Conservation (phyloP, 2,113 vertebrate genomes). For the Siphamia tubifer region DNA sequence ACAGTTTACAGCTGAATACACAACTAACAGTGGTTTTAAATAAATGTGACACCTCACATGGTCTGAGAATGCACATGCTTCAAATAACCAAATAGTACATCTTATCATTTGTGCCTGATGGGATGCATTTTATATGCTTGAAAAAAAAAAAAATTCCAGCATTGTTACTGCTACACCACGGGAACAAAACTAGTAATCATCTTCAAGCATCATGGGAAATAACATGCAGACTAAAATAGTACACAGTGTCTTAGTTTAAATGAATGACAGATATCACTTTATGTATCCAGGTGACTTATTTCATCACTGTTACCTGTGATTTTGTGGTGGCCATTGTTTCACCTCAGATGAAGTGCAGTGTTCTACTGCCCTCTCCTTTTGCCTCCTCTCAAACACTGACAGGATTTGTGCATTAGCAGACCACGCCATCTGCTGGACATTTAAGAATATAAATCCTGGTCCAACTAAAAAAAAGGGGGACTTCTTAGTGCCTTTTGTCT, state of each 20-base stretch:
- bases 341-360: background rate
- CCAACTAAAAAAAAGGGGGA: too few relatives aligned
- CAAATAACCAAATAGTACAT: too few relatives aligned
- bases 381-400: background rate
- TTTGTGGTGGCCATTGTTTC: background rate
- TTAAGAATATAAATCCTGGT: too few relatives aligned
- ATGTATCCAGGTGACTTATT: conserved; percentile 8
- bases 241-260: background rate
- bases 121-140: background rate
- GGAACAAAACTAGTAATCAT: background rate
- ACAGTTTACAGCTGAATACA: too few relatives aligned
- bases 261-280: conserved; percentile 3
- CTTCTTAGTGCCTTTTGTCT: too few relatives aligned
- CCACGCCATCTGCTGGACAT: conserved; percentile 56
- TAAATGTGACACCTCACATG: too few relatives aligned
- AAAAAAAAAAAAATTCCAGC: background rate
- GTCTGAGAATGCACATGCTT: too few relatives aligned
- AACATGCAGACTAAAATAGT: background rate
- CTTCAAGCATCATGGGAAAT: conserved; percentile 7
- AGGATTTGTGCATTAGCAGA: background rate
- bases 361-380: conserved; percentile 62
- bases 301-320: background rate
- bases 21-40: too few relatives aligned
- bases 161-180: background rate
- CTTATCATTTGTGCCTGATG: background rate